A percentile compares a stretch with the other conserved stretches of the same genome.
These are phyloP conservation scores for Austrofundulus limnaeus DNA, from an alignment of 2,113 vertebrate genomes.

Conservation along the genomic window DNA sequence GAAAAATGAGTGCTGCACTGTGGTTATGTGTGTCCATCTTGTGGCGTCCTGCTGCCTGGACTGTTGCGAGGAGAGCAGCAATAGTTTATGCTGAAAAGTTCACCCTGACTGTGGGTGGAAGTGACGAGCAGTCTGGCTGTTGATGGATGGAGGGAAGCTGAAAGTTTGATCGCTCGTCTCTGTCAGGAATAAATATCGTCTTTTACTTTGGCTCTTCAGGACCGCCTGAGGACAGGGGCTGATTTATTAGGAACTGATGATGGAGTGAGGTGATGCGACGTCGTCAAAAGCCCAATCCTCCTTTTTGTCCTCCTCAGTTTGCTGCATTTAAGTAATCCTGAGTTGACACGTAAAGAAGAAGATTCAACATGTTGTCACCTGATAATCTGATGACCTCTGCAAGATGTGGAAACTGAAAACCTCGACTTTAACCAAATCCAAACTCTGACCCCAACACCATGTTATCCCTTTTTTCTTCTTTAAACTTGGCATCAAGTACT, in stretches of 20 bases:
- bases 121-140: conserved; percentile 32
- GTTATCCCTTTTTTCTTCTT: conserved; percentile 12
- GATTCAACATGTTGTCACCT: background rate
- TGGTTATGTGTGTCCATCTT: conserved; percentile 19
- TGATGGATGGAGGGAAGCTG: conserved; percentile 50
- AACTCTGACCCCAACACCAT: conserved; percentile 15
- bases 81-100: conserved; percentile 39
- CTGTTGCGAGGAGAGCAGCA: background rate
- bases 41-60: conserved; percentile 1
- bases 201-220: conserved; percentile 28
- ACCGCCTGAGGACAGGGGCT: conserved; percentile 17
- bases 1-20: conserved; percentile 29
- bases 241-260: conserved; percentile 26
- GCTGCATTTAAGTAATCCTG: background rate
- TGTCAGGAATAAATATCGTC: conserved; percentile 44
- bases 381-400: conserved; percentile 26
- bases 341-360: background rate
- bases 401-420: conserved; percentile 21
- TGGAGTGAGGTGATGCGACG: conserved; percentile 6
- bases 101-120: conserved; percentile 30
- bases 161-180: conserved; percentile 24
- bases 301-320: background rate
- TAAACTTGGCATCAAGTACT: conserved; percentile 14
- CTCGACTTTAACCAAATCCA: conserved; percentile 16
- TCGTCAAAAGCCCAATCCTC: background rate